Evolutionary conservation across 2,797 vertebrate species (phyloP).

Genomic region (Ciconia nigra): DNA sequence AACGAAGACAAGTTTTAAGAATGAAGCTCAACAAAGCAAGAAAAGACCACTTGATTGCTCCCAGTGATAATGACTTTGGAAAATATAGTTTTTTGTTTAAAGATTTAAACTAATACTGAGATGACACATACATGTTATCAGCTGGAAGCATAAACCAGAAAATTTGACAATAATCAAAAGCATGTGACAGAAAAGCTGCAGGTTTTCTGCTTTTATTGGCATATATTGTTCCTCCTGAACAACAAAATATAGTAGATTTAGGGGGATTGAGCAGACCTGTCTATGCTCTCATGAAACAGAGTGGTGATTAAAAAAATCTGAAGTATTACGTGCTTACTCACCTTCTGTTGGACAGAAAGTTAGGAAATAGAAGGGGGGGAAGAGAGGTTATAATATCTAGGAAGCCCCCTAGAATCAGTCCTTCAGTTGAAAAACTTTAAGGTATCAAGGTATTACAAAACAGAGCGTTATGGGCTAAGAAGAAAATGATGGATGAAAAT

Average conservation of each 20-base stretch:
- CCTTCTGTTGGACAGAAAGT: conserved; percentile 74
- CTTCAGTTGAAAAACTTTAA: conserved; percentile 63
- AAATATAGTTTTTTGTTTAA: conserved; percentile 99
- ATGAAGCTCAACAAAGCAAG: conserved; percentile 96
- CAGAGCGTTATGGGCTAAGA: conserved; percentile 49
- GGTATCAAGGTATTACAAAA: conserved; percentile 48
- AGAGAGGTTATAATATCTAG: conserved; percentile 48
- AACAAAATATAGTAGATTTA: conserved; percentile 78
- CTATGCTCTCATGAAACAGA: conserved; percentile 63
- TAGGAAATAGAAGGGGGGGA: conserved; percentile 56
- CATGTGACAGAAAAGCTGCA: conserved; percentile 75
- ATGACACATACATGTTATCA: conserved; percentile 68
- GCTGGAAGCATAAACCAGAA: conserved; percentile 75
- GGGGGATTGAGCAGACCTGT: conserved; percentile 72
- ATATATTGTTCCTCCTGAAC: conserved; percentile 74
- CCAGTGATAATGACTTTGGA: conserved; percentile 99
- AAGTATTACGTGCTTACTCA: conserved; percentile 62
- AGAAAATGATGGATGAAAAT: conserved; percentile 69
- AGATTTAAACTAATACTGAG: conserved; percentile 90
- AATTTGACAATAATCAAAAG: conserved; percentile 74
- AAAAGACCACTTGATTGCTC: conserved; percentile 97
- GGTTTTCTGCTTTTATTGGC: conserved; percentile 78
- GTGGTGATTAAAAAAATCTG: conserved; percentile 61
- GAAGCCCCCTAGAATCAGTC: conserved; percentile 60
- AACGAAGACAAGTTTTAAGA: conserved; percentile 92